Conservation (phyloP, 2,797 vertebrate genomes). For the Heterohyrax brucei region DNA sequence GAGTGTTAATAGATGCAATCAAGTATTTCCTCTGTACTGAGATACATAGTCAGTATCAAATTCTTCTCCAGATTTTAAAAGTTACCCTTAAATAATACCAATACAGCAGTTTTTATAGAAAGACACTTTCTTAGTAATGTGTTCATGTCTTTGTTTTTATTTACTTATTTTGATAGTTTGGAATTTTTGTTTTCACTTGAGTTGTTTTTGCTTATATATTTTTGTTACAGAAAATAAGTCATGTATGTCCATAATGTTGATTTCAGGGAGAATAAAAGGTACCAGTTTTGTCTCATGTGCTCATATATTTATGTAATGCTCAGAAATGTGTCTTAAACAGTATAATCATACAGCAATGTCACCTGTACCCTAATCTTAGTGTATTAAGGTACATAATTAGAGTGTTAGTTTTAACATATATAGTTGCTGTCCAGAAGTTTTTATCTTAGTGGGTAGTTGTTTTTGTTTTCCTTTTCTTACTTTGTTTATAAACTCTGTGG, state of each 20-base stretch:
- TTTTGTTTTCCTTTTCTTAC: background rate
- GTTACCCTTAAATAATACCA: constrained; percentile 13
- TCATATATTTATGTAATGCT: background rate
- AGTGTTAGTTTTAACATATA: constrained; percentile 51
- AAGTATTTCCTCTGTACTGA: background rate
- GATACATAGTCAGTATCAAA: background rate
- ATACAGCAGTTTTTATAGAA: constrained; percentile 19
- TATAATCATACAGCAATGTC: background rate
- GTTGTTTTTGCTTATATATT: constrained; percentile 13
- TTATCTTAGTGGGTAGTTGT: background rate
- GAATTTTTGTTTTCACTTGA: constrained; percentile 70
- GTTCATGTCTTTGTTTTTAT: constrained; percentile 60
- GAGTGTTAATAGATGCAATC: background rate
- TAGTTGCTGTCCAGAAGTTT: constrained; percentile 28
- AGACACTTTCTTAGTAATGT: constrained; percentile 32
- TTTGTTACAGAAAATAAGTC: constrained; percentile 50
- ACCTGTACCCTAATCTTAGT: background rate
- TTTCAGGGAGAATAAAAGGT: constrained; percentile 63
- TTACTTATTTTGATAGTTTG: constrained; percentile 66
- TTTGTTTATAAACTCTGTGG: constrained; percentile 39
- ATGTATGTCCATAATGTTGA: constrained; percentile 41
- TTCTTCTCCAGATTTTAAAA: constrained; percentile 40
- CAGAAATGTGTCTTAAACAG: constrained; percentile 24
- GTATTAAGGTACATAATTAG: constrained; percentile 25
- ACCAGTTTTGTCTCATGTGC: constrained; percentile 51